Evolutionary conservation across 1,140 invertebrate species (phyloP).

Genomic region (Andricus grossulariae): DNA sequence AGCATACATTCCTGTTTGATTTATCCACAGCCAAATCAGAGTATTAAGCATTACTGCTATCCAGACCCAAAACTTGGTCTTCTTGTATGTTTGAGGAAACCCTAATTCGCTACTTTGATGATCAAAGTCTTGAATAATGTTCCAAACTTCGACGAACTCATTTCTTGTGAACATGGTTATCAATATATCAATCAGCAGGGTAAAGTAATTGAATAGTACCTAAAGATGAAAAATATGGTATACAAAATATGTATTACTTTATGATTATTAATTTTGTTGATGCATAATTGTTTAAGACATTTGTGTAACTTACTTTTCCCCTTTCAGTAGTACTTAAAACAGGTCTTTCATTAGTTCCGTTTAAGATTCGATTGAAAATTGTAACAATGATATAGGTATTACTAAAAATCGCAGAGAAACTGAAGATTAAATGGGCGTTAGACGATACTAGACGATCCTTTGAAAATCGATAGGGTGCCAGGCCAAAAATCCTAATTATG

Average conservation of each 20-base stretch:
- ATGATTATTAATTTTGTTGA: neutral
- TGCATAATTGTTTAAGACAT: too few relatives aligned
- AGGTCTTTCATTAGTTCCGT: neutral
- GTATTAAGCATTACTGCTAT: constrained; percentile 34
- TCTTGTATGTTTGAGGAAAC: constrained; percentile 55
- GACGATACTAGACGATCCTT: constrained; percentile 58
- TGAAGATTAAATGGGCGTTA: constrained; percentile 46
- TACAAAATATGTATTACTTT: too few relatives aligned
- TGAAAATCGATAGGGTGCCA: constrained; percentile 65
- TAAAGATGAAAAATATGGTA: constrained; percentile 32
- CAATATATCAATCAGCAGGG: constrained; percentile 51
- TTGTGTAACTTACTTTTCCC: constrained; percentile 55
- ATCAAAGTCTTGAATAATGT: constrained; percentile 65
- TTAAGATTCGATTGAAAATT: constrained; percentile 35
- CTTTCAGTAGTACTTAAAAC: constrained; percentile 55
- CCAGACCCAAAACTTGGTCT: constrained; percentile 52
- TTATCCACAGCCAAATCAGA: constrained; percentile 56
- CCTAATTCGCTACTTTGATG: constrained; percentile 54
- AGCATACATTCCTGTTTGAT: constrained; percentile 61
- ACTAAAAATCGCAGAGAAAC: constrained; percentile 42
- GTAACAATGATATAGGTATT: constrained; percentile 43
- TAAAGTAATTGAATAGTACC: constrained; percentile 60
- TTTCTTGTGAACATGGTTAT: constrained; percentile 41
- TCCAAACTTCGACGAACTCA: constrained; percentile 61
- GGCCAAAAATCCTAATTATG: constrained; percentile 59